These are phyloP conservation scores for Ctenochaetus hawaiiensis DNA, from an alignment of 2,797 vertebrate species.

Conservation along the genomic window DNA sequence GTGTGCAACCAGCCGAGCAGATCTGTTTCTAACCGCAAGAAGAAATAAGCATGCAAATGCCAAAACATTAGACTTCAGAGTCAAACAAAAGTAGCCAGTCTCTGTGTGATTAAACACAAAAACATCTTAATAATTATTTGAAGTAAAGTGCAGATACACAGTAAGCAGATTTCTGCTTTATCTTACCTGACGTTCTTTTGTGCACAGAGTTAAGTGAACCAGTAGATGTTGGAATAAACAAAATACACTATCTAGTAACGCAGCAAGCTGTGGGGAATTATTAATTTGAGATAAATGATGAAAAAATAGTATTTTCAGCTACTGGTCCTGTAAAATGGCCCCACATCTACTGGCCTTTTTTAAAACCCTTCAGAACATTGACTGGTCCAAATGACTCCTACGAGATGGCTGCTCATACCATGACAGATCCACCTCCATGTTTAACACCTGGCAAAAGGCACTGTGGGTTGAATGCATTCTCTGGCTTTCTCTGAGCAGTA, in stretches of 20 bases:
- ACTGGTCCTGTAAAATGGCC: constrained; percentile 19
- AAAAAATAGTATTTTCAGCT: constrained; percentile 10
- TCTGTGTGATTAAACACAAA: constrained; percentile 4
- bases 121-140: neutral
- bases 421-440: constrained; percentile 80
- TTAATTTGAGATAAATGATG: neutral
- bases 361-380: constrained; percentile 52
- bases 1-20: constrained; percentile 24
- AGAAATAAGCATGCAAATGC: constrained; percentile 14
- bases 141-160: neutral
- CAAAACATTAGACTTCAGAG: constrained; percentile 16
- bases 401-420: constrained; percentile 77
- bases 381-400: constrained; percentile 79
- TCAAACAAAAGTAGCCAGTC: constrained; percentile 6
- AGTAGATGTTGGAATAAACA: neutral
- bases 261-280: neutral
- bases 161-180: neutral
- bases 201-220: neutral
- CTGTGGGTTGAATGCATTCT: constrained; percentile 61
- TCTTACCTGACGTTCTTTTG: neutral
- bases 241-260: neutral
- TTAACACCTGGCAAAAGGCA: constrained; percentile 74
- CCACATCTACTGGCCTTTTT: constrained; percentile 45
- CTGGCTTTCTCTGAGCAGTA: constrained; percentile 45
- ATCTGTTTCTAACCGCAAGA: constrained; percentile 15